Evolutionary conservation across 2,113 vertebrate genomes (phyloP).

Genomic region (Pelmatolapia mariae): DNA sequence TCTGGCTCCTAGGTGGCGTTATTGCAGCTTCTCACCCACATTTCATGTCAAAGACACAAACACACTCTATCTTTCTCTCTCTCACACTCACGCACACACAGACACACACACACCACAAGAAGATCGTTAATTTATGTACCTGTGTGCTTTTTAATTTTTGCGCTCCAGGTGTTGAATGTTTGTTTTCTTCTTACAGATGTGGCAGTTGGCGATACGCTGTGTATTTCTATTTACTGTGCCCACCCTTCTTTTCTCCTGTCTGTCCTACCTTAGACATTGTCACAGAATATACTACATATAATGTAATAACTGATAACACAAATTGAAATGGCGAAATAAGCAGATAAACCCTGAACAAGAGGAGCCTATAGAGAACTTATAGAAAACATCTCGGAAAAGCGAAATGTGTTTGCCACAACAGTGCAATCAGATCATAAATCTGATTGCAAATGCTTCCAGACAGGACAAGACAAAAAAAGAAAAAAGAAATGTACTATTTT

Average conservation of each 20-base stretch:
- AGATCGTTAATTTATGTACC: not conserved
- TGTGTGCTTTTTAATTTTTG: not conserved
- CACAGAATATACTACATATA: not conserved
- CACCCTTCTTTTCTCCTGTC: rapidly evolving
- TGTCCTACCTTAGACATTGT: not conserved
- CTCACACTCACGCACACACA: rapidly evolving
- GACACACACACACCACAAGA: not conserved
- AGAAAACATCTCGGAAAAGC: not conserved
- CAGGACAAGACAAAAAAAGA: not conserved
- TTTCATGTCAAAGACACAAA: not conserved
- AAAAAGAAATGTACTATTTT: not conserved
- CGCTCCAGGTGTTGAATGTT: not conserved
- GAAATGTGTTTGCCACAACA: not conserved
- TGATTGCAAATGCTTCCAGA: not conserved
- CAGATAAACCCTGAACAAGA: rapidly evolving
- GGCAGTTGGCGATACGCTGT: rapidly evolving
- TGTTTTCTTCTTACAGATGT: not conserved
- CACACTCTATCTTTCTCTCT: not conserved
- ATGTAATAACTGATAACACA: not conserved
- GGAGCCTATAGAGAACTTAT: not conserved
- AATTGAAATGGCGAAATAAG: not conserved
- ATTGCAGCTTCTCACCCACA: not conserved
- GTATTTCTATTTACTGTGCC: not conserved
- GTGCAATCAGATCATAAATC: not conserved
- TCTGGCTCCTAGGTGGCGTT: not conserved